Conservation (phyloP, 2,888 invertebrate genomes). For the Caenorhabditis virilis region DNA sequence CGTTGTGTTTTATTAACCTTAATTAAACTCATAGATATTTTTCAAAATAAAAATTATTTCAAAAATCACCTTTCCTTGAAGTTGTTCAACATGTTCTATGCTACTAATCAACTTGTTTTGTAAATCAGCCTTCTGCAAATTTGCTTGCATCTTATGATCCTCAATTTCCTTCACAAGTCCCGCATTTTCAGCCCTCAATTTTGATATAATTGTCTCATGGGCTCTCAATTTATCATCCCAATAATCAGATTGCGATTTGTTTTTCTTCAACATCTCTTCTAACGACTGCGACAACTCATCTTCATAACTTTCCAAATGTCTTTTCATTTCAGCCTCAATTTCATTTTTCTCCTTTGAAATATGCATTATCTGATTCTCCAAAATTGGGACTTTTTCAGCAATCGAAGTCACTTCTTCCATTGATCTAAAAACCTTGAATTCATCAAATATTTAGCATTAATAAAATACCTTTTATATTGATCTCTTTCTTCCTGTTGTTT, state of each 20-base stretch:
- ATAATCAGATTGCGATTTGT: constrained; percentile 56
- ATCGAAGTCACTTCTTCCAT: constrained; percentile 34
- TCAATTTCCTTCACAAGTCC: constrained; percentile 52
- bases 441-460: constrained; percentile 4
- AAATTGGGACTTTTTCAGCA: constrained; percentile 57
- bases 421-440: constrained; percentile 8
- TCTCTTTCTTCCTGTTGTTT: constrained; percentile 44
- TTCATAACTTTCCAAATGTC: constrained; percentile 54
- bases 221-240: constrained; percentile 57
- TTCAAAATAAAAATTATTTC: background rate
- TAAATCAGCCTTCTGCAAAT: constrained; percentile 59
- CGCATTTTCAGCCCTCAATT: constrained; percentile 46
- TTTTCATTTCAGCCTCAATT: constrained; percentile 40
- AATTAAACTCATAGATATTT: no score
- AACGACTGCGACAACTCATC: constrained; percentile 57
- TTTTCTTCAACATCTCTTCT: constrained; percentile 56
- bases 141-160: constrained; percentile 50
- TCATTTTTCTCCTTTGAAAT: constrained; percentile 51
- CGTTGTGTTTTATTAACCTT: constrained; percentile 50
- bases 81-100: constrained; percentile 58
- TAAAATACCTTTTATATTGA: constrained; percentile 45
- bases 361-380: constrained; percentile 57
- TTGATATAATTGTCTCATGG: constrained; percentile 42
- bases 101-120: constrained; percentile 57
- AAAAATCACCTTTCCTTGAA: constrained; percentile 4